A percentile compares a stretch with the other conserved stretches of the same genome.
Conservation (phyloP, 2,888 invertebrate genomes). For the Drosophila kambysellisi region DNA sequence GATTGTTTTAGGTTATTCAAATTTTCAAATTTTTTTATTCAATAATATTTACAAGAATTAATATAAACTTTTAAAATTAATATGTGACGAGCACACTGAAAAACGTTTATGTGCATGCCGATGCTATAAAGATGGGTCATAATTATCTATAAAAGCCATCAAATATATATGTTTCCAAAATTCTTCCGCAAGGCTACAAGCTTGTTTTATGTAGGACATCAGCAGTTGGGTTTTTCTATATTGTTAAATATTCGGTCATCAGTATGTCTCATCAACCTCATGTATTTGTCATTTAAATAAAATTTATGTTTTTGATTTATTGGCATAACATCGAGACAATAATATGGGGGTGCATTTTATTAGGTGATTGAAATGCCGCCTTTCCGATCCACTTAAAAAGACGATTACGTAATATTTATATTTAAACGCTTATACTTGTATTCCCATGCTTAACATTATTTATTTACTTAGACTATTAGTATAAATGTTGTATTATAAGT, state of each 20-base stretch:
- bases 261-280: conserved; percentile 32
- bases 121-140: conserved; percentile 70
- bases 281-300: conserved; percentile 32
- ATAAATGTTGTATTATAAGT: neutral
- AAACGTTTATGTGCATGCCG: conserved; percentile 58
- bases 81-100: conserved; percentile 66
- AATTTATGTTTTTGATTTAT: conserved; percentile 63
- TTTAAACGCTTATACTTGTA: neutral
- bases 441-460: neutral
- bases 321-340: conserved; percentile 39
- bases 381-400: conserved; percentile 5
- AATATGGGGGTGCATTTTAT: conserved; percentile 32
- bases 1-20: conserved; percentile 74
- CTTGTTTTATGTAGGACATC: conserved; percentile 73
- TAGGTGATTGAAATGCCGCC: conserved; percentile 48
- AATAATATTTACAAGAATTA: conserved; percentile 80
- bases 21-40: conserved; percentile 70
- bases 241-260: conserved; percentile 14
- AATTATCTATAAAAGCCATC: conserved; percentile 62
- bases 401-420: neutral
- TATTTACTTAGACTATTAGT: neutral
- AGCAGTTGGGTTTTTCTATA: conserved; percentile 39
- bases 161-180: conserved; percentile 60
- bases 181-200: conserved; percentile 71
- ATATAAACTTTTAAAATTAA: conserved; percentile 76